Percentiles rank a stretch among this genome's conserved stretches.
phyloP scores from a whole-genome alignment of 2,113 vertebrate genomes.

The Arvicanthis niloticus region DNA sequence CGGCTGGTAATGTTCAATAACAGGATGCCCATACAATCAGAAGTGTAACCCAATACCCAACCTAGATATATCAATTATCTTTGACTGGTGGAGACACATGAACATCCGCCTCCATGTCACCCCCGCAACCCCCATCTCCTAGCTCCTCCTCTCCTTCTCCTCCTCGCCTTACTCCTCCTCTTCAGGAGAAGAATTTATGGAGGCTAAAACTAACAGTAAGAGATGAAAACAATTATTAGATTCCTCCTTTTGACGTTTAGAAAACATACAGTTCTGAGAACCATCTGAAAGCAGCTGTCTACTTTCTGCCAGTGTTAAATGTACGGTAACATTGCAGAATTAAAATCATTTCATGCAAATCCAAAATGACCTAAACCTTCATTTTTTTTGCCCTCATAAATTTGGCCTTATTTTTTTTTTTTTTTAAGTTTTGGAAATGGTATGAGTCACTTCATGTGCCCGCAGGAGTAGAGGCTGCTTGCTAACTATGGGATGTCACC shows the following conservation, averaged over 20 bases:
- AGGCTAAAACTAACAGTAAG: too few species aligned
- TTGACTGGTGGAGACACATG: too few species aligned
- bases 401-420: not conserved
- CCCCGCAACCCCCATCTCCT: too few species aligned
- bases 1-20: too few species aligned
- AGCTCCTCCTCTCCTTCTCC: too few species aligned
- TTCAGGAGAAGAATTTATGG: too few species aligned
- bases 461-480: not conserved
- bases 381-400: not conserved
- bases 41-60: too few species aligned
- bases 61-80: too few species aligned
- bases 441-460: too few species aligned
- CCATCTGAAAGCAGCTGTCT: not conserved
- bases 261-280: not conserved
- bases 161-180: too few species aligned
- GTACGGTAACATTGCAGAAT: not conserved
- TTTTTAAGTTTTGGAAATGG: not conserved
- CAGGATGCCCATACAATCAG: too few species aligned
- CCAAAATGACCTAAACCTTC: constrained; percentile 9
- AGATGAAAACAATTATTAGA: constrained; percentile 11
- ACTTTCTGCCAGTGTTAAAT: not conserved
- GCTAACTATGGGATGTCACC: not conserved
- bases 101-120: too few species aligned
- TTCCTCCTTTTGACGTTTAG: not conserved
- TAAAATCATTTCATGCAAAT: constrained; percentile 8